phyloP scores from a whole-genome alignment of 2,888 invertebrate genomes.

The Crepidodera aurea region DNA sequence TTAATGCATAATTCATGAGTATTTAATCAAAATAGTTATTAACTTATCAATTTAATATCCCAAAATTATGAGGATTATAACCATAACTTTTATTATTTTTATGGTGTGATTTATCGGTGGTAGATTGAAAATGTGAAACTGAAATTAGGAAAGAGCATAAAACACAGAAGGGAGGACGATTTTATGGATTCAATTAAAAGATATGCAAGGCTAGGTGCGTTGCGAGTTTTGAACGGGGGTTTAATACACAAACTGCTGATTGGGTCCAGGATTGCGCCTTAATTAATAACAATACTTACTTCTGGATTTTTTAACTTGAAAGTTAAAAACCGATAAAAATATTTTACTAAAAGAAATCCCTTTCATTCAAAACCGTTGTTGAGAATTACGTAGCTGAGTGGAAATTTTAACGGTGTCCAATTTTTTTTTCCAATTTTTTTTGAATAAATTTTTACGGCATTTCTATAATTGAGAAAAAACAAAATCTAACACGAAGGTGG shows the following conservation, averaged over 20 bases:
- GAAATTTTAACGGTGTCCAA: no score
- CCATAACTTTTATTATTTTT: constrained; percentile 43
- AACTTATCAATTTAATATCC: constrained; percentile 37
- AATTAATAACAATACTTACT: constrained; percentile 42
- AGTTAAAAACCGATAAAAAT: no score
- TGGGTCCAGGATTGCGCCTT: constrained; percentile 50
- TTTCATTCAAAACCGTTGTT: no score
- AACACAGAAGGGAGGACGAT: constrained; percentile 44
- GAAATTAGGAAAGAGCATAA: constrained; percentile 42
- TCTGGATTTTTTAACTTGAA: constrained; percentile 21
- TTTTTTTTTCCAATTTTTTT: no score
- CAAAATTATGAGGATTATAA: constrained; percentile 37
- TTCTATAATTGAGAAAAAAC: no score
- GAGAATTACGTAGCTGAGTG: no score
- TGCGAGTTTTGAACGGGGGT: constrained; percentile 48
- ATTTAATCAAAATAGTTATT: constrained; percentile 29
- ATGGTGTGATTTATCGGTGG: constrained; percentile 48
- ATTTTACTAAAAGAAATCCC: no score
- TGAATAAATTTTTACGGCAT: no score
- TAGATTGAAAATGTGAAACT: constrained; percentile 49
- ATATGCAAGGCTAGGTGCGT: constrained; percentile 53
- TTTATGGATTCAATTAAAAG: constrained; percentile 57
- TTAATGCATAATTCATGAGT: constrained; percentile 32
- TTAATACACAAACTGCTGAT: constrained; percentile 52
- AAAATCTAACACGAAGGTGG: no score